Percentiles rank a stretch among this genome's conserved stretches.
phyloP scores from a whole-genome alignment of 2,113 vertebrate species.

The Coryphaenoides rupestris region DNA sequence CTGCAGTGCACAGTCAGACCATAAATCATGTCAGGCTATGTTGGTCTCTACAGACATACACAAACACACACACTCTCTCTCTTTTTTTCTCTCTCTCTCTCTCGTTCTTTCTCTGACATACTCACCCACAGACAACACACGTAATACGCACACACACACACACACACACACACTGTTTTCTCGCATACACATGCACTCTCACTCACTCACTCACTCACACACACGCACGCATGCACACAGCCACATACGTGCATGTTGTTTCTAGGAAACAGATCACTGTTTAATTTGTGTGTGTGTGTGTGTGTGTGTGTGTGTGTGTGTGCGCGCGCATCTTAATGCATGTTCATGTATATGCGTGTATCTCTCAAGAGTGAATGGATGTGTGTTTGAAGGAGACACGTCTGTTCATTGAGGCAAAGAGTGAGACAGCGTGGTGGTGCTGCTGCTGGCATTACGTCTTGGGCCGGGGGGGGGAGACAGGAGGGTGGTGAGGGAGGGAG shows the following conservation, averaged over 20 bases:
- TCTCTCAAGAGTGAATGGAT: constrained; percentile 42
- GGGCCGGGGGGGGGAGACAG: constrained; percentile 4
- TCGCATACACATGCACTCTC: constrained; percentile 21
- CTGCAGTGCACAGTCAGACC: constrained; percentile 56
- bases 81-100: too few relatives aligned
- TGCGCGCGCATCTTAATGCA: neutral
- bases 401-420: constrained; percentile 52
- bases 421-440: neutral
- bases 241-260: constrained; percentile 31
- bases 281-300: constrained; percentile 30
- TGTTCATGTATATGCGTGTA: constrained; percentile 16
- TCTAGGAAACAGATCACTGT: constrained; percentile 35
- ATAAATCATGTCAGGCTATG: constrained; percentile 72
- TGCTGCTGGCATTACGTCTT: constrained; percentile 30
- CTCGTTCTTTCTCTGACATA: neutral
- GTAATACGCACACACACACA: constrained; percentile 1
- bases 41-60: constrained; percentile 52
- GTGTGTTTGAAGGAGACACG: constrained; percentile 47
- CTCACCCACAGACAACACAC: constrained; percentile 14
- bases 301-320: constrained; percentile 1
- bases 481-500: too few relatives aligned
- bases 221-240: neutral
- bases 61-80: constrained; percentile 20
- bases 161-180: neutral
- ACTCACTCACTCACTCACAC: constrained; percentile 16